Conservation (phyloP, 92 coral and sea anemone genomes). For the Virgularia gustaviana region DNA sequence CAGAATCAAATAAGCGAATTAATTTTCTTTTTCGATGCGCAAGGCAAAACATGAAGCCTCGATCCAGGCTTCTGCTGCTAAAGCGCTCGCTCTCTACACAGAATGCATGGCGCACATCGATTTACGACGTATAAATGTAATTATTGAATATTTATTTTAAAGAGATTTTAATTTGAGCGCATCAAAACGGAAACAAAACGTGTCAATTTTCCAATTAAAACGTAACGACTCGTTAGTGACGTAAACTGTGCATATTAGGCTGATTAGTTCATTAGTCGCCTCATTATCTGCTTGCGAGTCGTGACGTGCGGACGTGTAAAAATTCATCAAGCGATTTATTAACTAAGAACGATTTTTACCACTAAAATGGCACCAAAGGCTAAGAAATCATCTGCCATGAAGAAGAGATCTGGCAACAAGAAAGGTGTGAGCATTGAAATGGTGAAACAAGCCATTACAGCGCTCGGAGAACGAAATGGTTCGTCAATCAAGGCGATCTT, state of each 20-base stretch:
- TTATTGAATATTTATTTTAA: too few relatives aligned
- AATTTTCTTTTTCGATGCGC: too few relatives aligned
- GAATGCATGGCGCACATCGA: too few relatives aligned
- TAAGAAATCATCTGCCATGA: constrained; percentile 9
- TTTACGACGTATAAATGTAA: too few relatives aligned
- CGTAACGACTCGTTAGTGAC: constrained; percentile 19
- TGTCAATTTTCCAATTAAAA: constrained; percentile 25
- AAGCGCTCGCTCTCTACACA: too few relatives aligned
- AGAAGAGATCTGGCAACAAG: constrained; percentile 3
- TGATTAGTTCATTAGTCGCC: constrained; percentile 25
- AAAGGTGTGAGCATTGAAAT: constrained; percentile 20
- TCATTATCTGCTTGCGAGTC: constrained; percentile 35
- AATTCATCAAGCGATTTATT: not conserved
- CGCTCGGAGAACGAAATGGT: constrained; percentile 41
- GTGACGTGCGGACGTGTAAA: constrained; percentile 32
- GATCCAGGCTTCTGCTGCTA: too few relatives aligned
- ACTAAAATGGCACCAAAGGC: not conserved
- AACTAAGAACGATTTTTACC: too few relatives aligned
- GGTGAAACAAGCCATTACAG: constrained; percentile 27
- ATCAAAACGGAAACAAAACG: not conserved
- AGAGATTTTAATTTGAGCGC: not conserved
- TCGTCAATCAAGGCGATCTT: constrained; percentile 37
- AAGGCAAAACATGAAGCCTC: too few relatives aligned
- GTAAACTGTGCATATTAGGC: constrained; percentile 8
- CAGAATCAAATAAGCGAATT: too few relatives aligned